Evolutionary conservation across 2,797 vertebrate genomes (phyloP).

Genomic region (Notoglanidium macrostoma): DNA sequence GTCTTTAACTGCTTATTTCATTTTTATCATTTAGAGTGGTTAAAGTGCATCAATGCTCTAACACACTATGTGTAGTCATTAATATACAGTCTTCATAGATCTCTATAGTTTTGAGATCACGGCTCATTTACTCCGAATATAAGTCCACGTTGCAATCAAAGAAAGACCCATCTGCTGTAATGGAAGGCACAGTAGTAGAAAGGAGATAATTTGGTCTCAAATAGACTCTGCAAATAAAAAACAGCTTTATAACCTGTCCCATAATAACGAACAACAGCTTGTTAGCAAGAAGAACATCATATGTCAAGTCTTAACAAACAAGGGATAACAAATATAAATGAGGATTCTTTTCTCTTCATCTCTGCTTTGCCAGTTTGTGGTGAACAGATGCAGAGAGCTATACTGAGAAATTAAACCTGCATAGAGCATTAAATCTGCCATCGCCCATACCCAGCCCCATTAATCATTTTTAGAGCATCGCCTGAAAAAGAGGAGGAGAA

Average conservation of each 20-base stretch:
- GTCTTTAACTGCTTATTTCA: conserved; percentile 9
- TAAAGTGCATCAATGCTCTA: conserved; percentile 1
- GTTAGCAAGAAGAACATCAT: conserved; percentile 31
- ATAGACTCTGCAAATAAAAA: conserved; percentile 16
- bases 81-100: conserved; percentile 14
- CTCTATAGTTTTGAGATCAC: not conserved
- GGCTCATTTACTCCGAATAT: conserved; percentile 9
- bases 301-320: conserved; percentile 37
- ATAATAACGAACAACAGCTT: conserved; percentile 35
- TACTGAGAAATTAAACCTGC: conserved; percentile 31
- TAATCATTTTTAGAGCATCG: conserved; percentile 52
- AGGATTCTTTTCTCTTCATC: conserved; percentile 19
- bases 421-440: conserved; percentile 30
- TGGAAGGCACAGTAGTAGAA: conserved; percentile 11
- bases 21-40: conserved; percentile 27
- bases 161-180: conserved; percentile 9
- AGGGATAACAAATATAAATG: conserved; percentile 37
- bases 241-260: conserved; percentile 22
- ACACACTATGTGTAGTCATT: not conserved
- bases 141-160: not conserved
- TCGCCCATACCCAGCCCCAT: conserved; percentile 19
- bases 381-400: conserved; percentile 15
- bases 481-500: conserved; percentile 13
- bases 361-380: conserved; percentile 16
- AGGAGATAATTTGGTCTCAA: conserved; percentile 16